phyloP scores from a whole-genome alignment of 2,888 invertebrate genomes.

The Tricholauxania praeusta region DNA sequence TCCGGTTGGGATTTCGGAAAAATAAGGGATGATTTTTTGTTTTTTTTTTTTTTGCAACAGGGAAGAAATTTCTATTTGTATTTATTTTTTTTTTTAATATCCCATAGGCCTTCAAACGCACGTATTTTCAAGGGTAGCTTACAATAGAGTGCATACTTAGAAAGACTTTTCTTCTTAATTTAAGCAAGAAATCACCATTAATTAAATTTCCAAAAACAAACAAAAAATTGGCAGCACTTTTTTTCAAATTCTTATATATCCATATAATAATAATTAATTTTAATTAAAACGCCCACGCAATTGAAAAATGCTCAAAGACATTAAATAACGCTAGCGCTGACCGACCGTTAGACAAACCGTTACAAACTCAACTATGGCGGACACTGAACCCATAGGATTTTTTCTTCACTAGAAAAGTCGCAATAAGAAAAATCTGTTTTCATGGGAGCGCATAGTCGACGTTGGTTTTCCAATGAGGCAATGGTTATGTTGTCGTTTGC shows the following conservation, averaged over 20 bases:
- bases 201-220: background rate
- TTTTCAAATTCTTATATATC: background rate
- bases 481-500: slow-evolving; percentile 5
- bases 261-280: background rate
- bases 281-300: background rate
- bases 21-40: slow-evolving; percentile 39
- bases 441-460: slow-evolving; percentile 19
- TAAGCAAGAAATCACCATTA: background rate
- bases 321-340: slow-evolving; percentile 37
- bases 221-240: background rate
- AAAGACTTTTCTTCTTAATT: background rate
- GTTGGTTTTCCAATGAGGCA: slow-evolving; percentile 29
- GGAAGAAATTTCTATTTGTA: slow-evolving; percentile 12
- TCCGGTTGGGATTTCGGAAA: slow-evolving; percentile 32
- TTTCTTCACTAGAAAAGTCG: slow-evolving; percentile 35
- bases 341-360: slow-evolving; percentile 55
- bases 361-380: slow-evolving; percentile 58
- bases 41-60: background rate
- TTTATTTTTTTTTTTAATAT: background rate
- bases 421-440: slow-evolving; percentile 8
- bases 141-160: background rate
- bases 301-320: background rate
- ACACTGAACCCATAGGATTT: slow-evolving; percentile 56
- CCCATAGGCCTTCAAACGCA: slow-evolving; percentile 4
- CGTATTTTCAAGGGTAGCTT: slow-evolving; percentile 42